Percentiles rank a stretch among this genome's conserved stretches.
Evolutionary conservation across 2,797 vertebrate species (phyloP).

Genomic region (Paedocypris micromegethes): DNA sequence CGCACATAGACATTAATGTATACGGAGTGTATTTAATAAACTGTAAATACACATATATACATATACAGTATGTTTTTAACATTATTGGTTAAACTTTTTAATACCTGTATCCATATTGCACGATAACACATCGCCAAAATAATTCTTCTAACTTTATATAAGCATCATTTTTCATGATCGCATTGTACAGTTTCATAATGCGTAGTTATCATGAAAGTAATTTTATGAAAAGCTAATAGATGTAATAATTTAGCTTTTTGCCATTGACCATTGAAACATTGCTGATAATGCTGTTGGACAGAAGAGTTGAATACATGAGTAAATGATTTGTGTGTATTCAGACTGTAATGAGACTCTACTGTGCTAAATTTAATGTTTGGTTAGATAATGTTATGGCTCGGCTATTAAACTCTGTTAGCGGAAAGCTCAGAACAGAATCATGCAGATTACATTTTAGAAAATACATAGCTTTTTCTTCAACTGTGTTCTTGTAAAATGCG

Average conservation of each 20-base stretch:
- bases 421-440: no score
- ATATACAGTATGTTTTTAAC: background rate
- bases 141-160: conserved; percentile 20
- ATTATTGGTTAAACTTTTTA: no score
- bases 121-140: no score
- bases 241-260: conserved; percentile 20
- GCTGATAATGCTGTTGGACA: conserved; percentile 22
- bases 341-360: conserved; percentile 15
- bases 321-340: conserved; percentile 32
- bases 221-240: conserved; percentile 22
- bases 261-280: conserved; percentile 27
- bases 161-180: background rate
- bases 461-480: no score
- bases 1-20: no score
- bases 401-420: background rate
- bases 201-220: conserved; percentile 3
- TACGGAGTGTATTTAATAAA: no score
- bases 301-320: conserved; percentile 18
- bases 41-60: background rate
- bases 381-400: conserved; percentile 18
- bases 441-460: no score
- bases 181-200: conserved; percentile 17
- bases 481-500: no score
- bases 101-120: no score
- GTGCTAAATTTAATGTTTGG: conserved; percentile 1